phyloP scores from a whole-genome alignment of 2,888 invertebrate species.

The Meloe dianella region DNA sequence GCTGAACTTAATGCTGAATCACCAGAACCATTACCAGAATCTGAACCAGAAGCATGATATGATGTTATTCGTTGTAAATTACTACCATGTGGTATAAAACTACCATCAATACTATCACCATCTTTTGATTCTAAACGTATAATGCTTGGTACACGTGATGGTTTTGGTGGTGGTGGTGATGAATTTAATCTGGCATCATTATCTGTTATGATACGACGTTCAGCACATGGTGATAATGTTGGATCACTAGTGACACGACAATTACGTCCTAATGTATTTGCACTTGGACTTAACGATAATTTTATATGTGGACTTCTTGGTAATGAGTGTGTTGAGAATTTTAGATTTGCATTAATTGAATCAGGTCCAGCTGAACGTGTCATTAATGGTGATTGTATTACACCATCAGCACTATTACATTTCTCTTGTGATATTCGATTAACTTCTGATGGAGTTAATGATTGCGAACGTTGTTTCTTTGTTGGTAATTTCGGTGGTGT shows the following conservation, averaged over 20 bases:
- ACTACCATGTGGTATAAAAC: constrained; percentile 54
- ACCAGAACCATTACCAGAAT: constrained; percentile 88
- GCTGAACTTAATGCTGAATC: constrained; percentile 80
- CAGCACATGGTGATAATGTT: constrained; percentile 64
- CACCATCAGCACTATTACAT: constrained; percentile 74
- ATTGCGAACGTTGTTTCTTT: constrained; percentile 78
- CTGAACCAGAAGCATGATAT: constrained; percentile 84
- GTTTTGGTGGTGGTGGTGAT: constrained; percentile 63
- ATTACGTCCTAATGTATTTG: constrained; percentile 59
- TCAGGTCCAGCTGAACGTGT: constrained; percentile 58
- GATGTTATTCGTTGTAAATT: constrained; percentile 63
- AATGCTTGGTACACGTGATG: constrained; percentile 68
- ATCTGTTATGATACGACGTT: constrained; percentile 64
- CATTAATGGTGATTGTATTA: constrained; percentile 64
- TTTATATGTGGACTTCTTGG: constrained; percentile 61
- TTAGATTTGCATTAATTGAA: constrained; percentile 48
- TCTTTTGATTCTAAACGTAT: constrained; percentile 56
- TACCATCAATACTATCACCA: constrained; percentile 50
- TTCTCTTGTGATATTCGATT: constrained; percentile 63
- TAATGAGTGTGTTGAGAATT: constrained; percentile 67
- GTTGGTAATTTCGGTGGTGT: constrained; percentile 60
- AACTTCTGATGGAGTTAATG: constrained; percentile 72
- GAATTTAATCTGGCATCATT: constrained; percentile 65
- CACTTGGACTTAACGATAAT: constrained; percentile 63
- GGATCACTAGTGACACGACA: constrained; percentile 68